Evolutionary conservation across 2,113 vertebrate species (phyloP).

Genomic region (Osmerus eperlanus): DNA sequence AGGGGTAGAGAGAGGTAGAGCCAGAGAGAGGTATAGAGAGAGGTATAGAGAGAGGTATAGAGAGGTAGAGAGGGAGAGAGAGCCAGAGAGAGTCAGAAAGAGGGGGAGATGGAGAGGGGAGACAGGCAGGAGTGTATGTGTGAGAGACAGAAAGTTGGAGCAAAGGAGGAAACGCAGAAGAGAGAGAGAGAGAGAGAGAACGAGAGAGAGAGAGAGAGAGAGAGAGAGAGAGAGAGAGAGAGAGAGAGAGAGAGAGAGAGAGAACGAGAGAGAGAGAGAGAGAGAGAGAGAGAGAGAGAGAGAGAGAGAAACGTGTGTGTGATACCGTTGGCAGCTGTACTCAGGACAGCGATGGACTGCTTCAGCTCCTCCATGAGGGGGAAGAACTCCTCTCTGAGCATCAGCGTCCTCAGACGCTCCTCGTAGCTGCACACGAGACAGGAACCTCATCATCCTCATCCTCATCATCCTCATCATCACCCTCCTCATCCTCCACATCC

Average conservation of each 20-base stretch:
- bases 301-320: neutral
- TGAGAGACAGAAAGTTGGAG: neutral
- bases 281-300: no score
- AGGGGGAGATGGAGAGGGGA: neutral
- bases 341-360: slow-evolving; percentile 67
- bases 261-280: no score
- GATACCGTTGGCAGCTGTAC: slow-evolving; percentile 72
- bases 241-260: neutral
- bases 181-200: neutral
- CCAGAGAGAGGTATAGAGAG: neutral
- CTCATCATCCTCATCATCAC: neutral
- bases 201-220: no score
- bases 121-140: neutral
- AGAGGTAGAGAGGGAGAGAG: neutral
- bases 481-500: neutral
- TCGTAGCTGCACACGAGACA: slow-evolving; percentile 62
- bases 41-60: no score
- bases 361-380: slow-evolving; percentile 71
- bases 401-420: slow-evolving; percentile 67
- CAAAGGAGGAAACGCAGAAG: no score
- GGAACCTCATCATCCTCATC: neutral
- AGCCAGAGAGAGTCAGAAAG: neutral
- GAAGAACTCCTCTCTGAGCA: slow-evolving; percentile 78
- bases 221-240: no score
- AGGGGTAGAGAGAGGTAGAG: neutral